Evolutionary conservation across 2,888 invertebrate genomes (phyloP).

Genomic region (Galeopsomyia nigrocyanea): DNA sequence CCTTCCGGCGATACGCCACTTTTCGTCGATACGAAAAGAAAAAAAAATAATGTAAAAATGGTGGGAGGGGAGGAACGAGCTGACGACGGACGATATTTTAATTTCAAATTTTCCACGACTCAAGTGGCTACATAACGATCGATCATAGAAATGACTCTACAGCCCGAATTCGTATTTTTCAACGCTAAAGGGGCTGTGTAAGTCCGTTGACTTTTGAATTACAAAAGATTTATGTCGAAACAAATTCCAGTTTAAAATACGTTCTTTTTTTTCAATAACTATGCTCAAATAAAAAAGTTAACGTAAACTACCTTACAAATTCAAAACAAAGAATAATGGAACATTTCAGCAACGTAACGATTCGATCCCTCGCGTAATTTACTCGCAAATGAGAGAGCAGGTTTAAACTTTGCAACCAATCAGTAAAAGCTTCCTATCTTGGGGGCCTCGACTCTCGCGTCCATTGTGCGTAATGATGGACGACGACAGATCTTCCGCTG

Average conservation of each 20-base stretch:
- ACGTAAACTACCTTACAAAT: too few species aligned
- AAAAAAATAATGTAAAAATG: constrained; percentile 8
- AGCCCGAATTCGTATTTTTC: too few species aligned
- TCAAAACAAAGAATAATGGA: too few species aligned
- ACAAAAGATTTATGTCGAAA: too few species aligned
- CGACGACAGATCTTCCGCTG: constrained; percentile 21
- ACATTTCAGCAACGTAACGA: too few species aligned
- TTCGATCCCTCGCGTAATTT: constrained; percentile 1
- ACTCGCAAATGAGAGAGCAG: not conserved
- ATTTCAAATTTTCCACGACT: constrained; percentile 38
- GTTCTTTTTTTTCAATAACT: too few species aligned
- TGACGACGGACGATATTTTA: constrained; percentile 38
- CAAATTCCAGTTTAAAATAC: too few species aligned
- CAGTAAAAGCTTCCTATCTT: constrained; percentile 1
- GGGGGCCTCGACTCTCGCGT: not conserved
- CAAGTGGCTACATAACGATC: too few species aligned
- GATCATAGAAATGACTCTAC: too few species aligned
- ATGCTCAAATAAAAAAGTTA: too few species aligned
- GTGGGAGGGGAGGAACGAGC: not conserved
- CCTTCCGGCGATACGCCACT: constrained; percentile 21
- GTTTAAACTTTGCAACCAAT: constrained; percentile 26
- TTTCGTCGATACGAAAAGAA: not conserved
- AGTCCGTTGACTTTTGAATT: too few species aligned
- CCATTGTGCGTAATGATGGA: constrained; percentile 42
- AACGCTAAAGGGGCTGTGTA: too few species aligned